Base-by-base conservation (phyloP, 2,888 invertebrate genomes). In the Phengaris alcon region DNA sequence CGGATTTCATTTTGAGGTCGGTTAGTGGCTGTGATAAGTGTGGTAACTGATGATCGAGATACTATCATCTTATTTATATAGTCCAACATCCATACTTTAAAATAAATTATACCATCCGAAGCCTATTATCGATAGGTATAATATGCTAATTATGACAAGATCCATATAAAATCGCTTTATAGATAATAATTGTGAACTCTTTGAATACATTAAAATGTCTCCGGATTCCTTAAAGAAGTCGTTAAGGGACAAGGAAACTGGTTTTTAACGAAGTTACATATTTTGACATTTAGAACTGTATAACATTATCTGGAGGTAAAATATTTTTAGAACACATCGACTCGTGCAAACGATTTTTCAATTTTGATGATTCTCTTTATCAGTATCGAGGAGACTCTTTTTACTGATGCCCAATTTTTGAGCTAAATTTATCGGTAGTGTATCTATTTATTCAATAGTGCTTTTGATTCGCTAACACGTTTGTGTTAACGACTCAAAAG, bases 1-100 rank as follows among this genome's bases (percentile, higher is more conserved):
- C 64, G 64, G 64, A 64, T 64, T 64, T 64, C 64, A 64, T 64
- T 44, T 64, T 64, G 35, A 64, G 44, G 64, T 64, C 64, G 64
- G 35, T 44, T 64, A 64, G 64, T 10, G 13, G 64, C 64, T 64
- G 64, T 12, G 64, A 44, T 64, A 12, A 44, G 64, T 35, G 12
- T n/a, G 64, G 35, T 64, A 64, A 64, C 64, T 64, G 64, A 64
- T 44, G 64, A 64, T 64, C 1, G 4, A 44, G 6, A 64, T 35
- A 44, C 3, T 2, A 6, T 44, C 12, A 44, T 12, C 35, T 6
- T 64, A 44, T 64, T 64, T 64, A 64, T 64, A 64, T 64, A 64
- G 64, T 44, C 35, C 64, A 44, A 64, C 35, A 64, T 44, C 35
- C 64, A 22, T 22, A 59, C 13, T 44, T 64, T 22, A 57, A 22